phyloP scores from a whole-genome alignment of 2,888 invertebrate species.

The Machimus rusticus region DNA sequence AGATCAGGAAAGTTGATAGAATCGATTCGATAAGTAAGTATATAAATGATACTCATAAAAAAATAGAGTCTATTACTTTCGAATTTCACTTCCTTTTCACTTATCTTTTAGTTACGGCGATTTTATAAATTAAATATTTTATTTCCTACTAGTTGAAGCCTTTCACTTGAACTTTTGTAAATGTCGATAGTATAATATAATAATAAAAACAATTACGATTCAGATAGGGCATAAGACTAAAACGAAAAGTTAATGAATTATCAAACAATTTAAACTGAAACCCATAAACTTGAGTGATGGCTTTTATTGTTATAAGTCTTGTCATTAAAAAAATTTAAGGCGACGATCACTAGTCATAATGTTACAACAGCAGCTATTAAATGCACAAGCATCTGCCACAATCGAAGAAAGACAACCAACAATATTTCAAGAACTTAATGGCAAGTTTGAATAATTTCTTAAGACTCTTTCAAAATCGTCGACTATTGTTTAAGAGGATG shows the following conservation, averaged over 20 bases:
- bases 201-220: too few relatives aligned
- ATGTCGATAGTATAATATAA: background rate
- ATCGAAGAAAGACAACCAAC: background rate
- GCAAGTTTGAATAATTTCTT: slow-evolving; percentile 32
- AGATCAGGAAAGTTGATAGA: too few relatives aligned
- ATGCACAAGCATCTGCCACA: slow-evolving; percentile 9
- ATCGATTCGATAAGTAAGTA: too few relatives aligned
- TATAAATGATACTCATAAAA: too few relatives aligned
- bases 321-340: background rate
- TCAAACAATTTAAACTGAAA: background rate
- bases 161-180: background rate
- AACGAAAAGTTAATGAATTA: background rate
- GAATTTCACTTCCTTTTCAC: background rate
- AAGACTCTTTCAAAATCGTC: slow-evolving; percentile 30
- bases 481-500: slow-evolving; percentile 28
- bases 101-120: too few relatives aligned
- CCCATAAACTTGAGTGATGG: background rate
- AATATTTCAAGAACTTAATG: slow-evolving; percentile 35
- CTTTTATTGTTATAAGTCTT: background rate
- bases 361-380: slow-evolving; percentile 11
- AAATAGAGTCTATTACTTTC: too few relatives aligned
- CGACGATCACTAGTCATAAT: background rate
- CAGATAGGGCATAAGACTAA: background rate
- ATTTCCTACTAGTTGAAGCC: background rate
- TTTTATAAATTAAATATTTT: background rate